Conservation (phyloP, 2,113 vertebrate species). For the Rhizomys pruinosus region DNA sequence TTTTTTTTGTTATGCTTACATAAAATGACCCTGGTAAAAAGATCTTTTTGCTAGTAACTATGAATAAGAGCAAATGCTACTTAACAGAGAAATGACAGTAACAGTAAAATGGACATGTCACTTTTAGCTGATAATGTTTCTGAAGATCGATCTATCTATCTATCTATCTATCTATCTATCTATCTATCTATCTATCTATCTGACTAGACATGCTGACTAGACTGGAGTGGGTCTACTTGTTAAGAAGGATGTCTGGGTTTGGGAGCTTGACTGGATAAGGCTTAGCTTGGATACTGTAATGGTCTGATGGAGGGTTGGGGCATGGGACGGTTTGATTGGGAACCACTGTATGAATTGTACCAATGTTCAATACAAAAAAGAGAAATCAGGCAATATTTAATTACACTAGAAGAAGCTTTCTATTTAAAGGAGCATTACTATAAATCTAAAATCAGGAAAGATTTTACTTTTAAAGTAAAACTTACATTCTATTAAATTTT, state of each 20-base stretch:
- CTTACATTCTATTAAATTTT: constrained; percentile 7
- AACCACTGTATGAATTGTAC: no score
- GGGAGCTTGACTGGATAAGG: no score
- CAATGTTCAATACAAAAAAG: neutral
- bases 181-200: no score
- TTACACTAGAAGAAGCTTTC: neutral
- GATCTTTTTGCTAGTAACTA: neutral
- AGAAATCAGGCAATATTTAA: constrained; percentile 11
- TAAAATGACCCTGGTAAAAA: constrained; percentile 28
- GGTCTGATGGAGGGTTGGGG: no score
- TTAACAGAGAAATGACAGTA: constrained; percentile 36
- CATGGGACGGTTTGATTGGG: no score
- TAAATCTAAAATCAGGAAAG: neutral
- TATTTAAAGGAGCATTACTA: constrained; percentile 19
- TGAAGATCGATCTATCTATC: no score
- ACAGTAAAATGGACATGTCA: neutral
- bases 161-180: no score
- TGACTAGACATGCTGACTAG: no score
- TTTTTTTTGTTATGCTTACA: constrained; percentile 23
- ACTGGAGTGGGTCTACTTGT: no score
- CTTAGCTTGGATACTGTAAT: no score
- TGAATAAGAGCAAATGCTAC: neutral
- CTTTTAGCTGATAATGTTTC: constrained; percentile 45
- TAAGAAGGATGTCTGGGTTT: no score
- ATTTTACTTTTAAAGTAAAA: constrained; percentile 44